Evolutionary conservation across 1,140 invertebrate species (phyloP), one percentile per base, ranked within the genome.

Genomic region (Caenorhabditis tropicalis): DNA sequence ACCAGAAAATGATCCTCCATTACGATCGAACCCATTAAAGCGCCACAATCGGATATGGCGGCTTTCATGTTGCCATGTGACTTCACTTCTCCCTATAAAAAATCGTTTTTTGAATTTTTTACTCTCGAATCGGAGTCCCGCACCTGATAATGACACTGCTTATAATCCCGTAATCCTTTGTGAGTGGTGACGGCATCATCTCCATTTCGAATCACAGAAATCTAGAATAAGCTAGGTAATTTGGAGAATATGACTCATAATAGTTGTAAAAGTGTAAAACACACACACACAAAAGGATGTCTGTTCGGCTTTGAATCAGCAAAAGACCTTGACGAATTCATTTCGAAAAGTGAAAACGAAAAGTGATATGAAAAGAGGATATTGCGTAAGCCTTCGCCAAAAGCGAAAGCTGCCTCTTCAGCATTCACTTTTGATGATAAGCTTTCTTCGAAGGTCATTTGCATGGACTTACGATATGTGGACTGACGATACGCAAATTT

Each of bases 1-100:
- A 91, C 85, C 24, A 91, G 82, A 85, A 91, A 91, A 82, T 91
- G 88, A 33, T 91, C 86, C 43, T 90, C 80, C 49, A 87, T 87
- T 16, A 91, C 88, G 46, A 91, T 86, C 19, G 90, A 81, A 15
- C 90, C 90, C 88, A 87, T 88, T 33, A 91, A 56, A 49, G 87
- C 60, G 19, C 60, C 48, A 81, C 90, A 91, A 81, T 91, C 89
- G 15, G 90, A 91, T 53, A 91, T 85, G 36, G 90, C 89, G 2
- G 87, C 90, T 65, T 82, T 82, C 43, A 58, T 51, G 79, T 88
- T 79, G 12, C 84, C 83, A 60, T 90, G 90, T n/a, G 88, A 88
- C 24, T 85, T 74, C 7, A 90, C 85, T 74, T 81, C 70, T 27
- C 89, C 89, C 83, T 84, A 29, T 5, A 80, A 53, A 12, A 24